Evolutionary conservation across 2,113 vertebrate species (phyloP).

Genomic region (Scytalopus superciliaris): DNA sequence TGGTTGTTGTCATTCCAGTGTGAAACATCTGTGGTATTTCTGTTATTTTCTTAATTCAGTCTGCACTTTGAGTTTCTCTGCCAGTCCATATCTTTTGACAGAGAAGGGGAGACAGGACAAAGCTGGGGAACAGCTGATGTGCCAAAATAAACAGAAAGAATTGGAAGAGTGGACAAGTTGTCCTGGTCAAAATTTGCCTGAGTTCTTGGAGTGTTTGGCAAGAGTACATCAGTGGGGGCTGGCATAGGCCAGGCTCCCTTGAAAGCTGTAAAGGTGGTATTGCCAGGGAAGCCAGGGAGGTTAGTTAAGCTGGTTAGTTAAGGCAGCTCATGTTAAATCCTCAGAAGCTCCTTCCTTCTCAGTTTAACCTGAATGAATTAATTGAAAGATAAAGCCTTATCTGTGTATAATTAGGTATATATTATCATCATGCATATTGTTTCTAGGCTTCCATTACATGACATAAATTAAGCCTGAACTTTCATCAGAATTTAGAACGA

Average conservation of each 20-base stretch:
- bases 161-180: neutral
- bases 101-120: neutral
- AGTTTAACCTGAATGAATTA: conserved; percentile 21
- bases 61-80: neutral
- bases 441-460: neutral
- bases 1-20: neutral
- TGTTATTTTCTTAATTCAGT: neutral
- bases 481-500: neutral
- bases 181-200: neutral
- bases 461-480: neutral
- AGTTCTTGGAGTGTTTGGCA: neutral
- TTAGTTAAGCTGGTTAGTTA: neutral
- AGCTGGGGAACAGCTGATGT: neutral
- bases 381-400: conserved; percentile 26
- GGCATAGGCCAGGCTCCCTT: neutral
- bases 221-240: neutral
- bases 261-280: neutral
- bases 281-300: neutral
- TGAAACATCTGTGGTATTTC: neutral
- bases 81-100: neutral
- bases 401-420: neutral
- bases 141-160: neutral
- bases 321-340: conserved; percentile 7
- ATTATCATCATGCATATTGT: neutral
- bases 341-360: neutral